Conservation (phyloP, 2,888 invertebrate species). For the Glyphotaelius pellucidus region DNA sequence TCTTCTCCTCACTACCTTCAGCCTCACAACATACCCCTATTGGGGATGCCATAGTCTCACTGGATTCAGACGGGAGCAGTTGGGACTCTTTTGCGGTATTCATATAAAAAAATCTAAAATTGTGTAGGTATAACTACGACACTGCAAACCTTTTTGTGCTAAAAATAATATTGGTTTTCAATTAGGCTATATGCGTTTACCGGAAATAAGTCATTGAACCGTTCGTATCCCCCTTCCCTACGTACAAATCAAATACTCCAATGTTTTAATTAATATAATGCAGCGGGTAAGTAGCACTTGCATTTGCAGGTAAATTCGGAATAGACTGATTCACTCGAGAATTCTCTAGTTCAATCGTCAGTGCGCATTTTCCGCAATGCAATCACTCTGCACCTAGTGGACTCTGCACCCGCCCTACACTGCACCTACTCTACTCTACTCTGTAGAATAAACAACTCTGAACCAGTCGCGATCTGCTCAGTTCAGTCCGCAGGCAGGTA, state of each 20-base stretch:
- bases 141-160: neutral
- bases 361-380: slow-evolving; percentile 51
- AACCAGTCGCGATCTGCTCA: slow-evolving; percentile 16
- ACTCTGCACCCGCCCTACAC: neutral
- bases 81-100: too few relatives aligned
- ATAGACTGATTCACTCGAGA: neutral
- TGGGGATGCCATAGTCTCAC: too few relatives aligned
- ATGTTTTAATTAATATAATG: neutral
- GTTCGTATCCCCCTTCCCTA: neutral
- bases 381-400: slow-evolving; percentile 3
- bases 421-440: slow-evolving; percentile 36
- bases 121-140: neutral
- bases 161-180: neutral
- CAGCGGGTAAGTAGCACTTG: neutral
- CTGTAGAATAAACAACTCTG: slow-evolving; percentile 59
- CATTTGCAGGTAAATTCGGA: neutral
- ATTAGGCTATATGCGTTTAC: neutral
- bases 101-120: too few relatives aligned
- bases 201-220: neutral
- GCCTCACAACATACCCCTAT: too few relatives aligned
- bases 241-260: neutral
- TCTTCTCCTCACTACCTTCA: too few relatives aligned
- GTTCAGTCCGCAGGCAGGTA: neutral
- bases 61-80: too few relatives aligned
- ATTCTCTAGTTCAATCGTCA: neutral